Evolutionary conservation across 1,140 invertebrate genomes (phyloP).

Genomic region (Calycopis cecrops): DNA sequence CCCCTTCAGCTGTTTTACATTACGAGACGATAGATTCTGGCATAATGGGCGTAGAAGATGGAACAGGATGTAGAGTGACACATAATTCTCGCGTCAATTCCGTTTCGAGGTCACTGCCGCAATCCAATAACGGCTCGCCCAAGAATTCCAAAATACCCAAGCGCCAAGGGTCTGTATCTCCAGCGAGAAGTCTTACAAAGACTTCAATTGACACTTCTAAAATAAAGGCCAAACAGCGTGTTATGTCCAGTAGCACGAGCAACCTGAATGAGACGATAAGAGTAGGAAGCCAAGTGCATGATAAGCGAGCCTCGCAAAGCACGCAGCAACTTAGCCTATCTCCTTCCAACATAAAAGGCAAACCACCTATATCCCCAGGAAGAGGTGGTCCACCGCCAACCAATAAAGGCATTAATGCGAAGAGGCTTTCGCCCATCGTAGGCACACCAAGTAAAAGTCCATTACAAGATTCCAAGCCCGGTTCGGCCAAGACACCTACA

Average conservation of each 20-base stretch:
- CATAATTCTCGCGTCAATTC: conserved; percentile 51
- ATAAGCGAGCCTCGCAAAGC: conserved; percentile 59
- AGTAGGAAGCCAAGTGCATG: conserved; percentile 53
- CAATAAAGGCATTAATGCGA: conserved; percentile 61
- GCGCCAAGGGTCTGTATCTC: conserved; percentile 67
- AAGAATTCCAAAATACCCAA: conserved; percentile 70
- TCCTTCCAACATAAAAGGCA: conserved; percentile 56
- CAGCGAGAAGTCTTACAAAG: conserved; percentile 45
- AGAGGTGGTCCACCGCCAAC: conserved; percentile 65
- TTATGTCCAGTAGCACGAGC: conserved; percentile 70
- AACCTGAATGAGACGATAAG: conserved; percentile 69
- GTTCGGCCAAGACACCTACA: conserved; percentile 40
- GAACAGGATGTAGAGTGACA: conserved; percentile 40
- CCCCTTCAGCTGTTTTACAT: conserved; percentile 57
- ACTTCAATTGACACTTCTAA: conserved; percentile 40
- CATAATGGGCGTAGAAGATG: conserved; percentile 39
- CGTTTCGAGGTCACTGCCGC: conserved; percentile 61
- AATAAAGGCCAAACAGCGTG: conserved; percentile 56
- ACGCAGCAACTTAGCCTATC: conserved; percentile 54
- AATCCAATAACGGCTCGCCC: conserved; percentile 65
- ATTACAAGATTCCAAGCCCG: conserved; percentile 44
- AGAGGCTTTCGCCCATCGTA: conserved; percentile 71
- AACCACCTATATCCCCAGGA: conserved; percentile 69
- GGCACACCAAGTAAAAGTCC: conserved; percentile 71
- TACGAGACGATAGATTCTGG: conserved; percentile 53